Percentiles rank a stretch among this genome's conserved stretches.
Evolutionary conservation across 2,888 invertebrate genomes (phyloP).

Genomic region (Apoda limacodes): DNA sequence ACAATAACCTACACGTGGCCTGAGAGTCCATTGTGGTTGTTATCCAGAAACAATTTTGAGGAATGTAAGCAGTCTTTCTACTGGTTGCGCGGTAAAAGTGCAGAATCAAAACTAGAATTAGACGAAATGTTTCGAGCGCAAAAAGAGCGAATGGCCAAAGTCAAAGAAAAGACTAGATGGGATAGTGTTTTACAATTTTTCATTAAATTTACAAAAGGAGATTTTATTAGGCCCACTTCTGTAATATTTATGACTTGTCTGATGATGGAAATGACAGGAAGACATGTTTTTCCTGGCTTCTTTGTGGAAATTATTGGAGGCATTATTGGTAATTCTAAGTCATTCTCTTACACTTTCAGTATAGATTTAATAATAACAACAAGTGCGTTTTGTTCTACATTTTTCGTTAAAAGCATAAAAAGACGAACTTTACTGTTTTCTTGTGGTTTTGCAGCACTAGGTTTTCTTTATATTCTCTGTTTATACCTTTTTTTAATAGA

Average conservation of each 20-base stretch:
- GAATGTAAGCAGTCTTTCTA: conserved; percentile 10
- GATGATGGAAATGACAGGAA: conserved; percentile 35
- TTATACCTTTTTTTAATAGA: conserved; percentile 29
- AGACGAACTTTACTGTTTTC: conserved; percentile 35
- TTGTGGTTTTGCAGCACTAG: conserved; percentile 31
- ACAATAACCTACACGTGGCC: conserved; percentile 10
- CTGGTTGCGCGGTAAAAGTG: conserved; percentile 12
- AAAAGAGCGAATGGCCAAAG: no score
- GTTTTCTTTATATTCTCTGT: conserved; percentile 27
- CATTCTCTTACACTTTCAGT: conserved; percentile 33
- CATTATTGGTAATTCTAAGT: conserved; percentile 28
- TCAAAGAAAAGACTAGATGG: no score
- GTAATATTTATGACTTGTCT: conserved; percentile 28
- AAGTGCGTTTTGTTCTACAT: conserved; percentile 31
- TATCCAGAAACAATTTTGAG: conserved; percentile 7
- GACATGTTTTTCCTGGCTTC: conserved; percentile 39
- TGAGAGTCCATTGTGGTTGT: conserved; percentile 12
- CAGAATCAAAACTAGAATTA: conserved; percentile 10
- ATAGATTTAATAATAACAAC: conserved; percentile 35
- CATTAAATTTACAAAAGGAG: conserved; percentile 31
- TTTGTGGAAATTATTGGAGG: conserved; percentile 38
- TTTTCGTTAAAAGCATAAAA: conserved; percentile 34
- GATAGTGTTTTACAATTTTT: conserved; percentile 19
- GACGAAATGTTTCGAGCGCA: conserved; percentile 11
- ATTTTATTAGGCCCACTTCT: conserved; percentile 36